Evolutionary conservation across 2,113 vertebrate genomes (phyloP), one percentile per base, ranked within the genome.

Genomic region (Saccopteryx leptura): DNA sequence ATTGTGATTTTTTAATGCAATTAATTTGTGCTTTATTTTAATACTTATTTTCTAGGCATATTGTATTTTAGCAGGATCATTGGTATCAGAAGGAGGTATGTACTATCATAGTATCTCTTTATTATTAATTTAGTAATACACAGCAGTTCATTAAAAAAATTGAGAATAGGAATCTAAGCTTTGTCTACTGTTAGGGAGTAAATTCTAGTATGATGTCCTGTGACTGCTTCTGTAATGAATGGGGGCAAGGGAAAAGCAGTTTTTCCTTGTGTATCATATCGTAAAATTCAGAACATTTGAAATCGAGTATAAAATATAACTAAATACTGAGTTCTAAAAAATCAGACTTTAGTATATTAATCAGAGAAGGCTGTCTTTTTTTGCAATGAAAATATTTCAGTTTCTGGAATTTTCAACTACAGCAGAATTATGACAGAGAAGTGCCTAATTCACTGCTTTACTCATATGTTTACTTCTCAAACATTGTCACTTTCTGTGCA

Each of bases 61-160:
- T 96, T 99, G 99, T 98, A 99, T 99, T 98, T 98, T 99, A 98
- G 99, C 99, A 6, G 99, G 99, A 93, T 99, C 99, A 19, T 97
- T 99, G 97, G 99, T 99, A 24, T 99, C 99, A 93, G 99, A 99
- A 99, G 99, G 99, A 99, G 99, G 99, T 99, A 98, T 0, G 98
- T 85, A 87, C 7, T 95, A 46, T 88, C 8, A 81, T 52, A 97
- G 33, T 92, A 31, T 68, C 69, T 96, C 39, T 94, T 48, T 96
- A n/a, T 96, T 97, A 17, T 8, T 95, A 88, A 28, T 82, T 14
- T 95, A 92, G 85, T 66, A 76, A 63, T 92, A 33, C 0, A 4
- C 58, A 79, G 26, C 28, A 65, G 48, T 88, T 13, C 54, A 39
- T 86, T 52, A 17, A 91, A 91, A 15, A 15, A 31, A 93, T 14